These are phyloP conservation scores for Frieseomelitta varia DNA, from an alignment of 1,140 invertebrate genomes.

Conservation along the genomic window DNA sequence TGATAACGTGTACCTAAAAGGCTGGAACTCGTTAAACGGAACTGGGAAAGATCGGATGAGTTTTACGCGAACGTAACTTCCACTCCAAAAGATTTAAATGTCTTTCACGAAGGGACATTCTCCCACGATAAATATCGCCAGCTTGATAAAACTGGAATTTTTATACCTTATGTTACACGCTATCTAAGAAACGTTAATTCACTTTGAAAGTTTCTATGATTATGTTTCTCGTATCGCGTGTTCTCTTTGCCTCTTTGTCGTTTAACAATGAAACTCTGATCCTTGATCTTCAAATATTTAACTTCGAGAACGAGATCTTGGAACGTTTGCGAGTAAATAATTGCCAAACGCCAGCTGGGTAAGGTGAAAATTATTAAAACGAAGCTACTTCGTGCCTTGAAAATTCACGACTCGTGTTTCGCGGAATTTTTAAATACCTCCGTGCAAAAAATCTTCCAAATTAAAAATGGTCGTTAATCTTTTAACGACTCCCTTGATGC, in stretches of 20 bases:
- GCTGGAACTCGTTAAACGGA: slow-evolving; percentile 16
- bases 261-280: neutral
- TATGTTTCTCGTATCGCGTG: too few relatives aligned
- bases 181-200: neutral
- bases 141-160: neutral
- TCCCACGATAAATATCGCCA: neutral
- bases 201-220: neutral
- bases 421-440: too few relatives aligned
- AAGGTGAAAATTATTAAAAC: too few relatives aligned
- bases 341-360: too few relatives aligned
- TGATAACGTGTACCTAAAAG: neutral
- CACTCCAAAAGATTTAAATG: too few relatives aligned
- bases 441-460: neutral
- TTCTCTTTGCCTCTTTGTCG: too few relatives aligned
- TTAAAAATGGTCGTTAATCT: neutral
- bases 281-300: neutral
- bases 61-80: neutral
- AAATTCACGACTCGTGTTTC: too few relatives aligned
- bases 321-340: too few relatives aligned
- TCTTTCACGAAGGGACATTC: too few relatives aligned
- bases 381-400: too few relatives aligned
- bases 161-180: neutral
- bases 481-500: neutral
- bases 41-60: neutral
- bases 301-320: neutral